Percentiles rank a stretch among this genome's conserved stretches.
Conservation (phyloP, 2,888 invertebrate genomes). For the Ptychoptera albimana region DNA sequence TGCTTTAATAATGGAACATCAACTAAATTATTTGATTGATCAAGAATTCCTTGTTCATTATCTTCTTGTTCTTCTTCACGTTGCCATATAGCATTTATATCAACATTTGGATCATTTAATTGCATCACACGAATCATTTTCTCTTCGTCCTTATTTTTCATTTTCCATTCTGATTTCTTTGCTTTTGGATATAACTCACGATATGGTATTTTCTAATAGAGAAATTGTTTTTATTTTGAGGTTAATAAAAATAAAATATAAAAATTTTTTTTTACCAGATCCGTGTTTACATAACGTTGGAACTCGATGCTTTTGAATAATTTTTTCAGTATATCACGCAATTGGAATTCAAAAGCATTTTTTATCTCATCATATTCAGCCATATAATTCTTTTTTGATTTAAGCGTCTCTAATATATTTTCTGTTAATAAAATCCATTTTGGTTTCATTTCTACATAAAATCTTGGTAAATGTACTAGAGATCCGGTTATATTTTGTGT, state of each 20-base stretch:
- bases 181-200: constrained; percentile 41
- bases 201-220: constrained; percentile 28
- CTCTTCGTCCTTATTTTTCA: constrained; percentile 32
- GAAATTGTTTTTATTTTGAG: background rate
- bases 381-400: constrained; percentile 34
- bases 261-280: constrained; percentile 32
- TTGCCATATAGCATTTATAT: constrained; percentile 33
- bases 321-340: constrained; percentile 29
- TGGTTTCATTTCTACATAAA: constrained; percentile 39
- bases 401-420: constrained; percentile 36
- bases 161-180: constrained; percentile 33
- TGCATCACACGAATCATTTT: constrained; percentile 35
- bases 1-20: constrained; percentile 33
- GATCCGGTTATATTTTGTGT: constrained; percentile 31
- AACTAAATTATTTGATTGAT: constrained; percentile 16
- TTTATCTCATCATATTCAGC: constrained; percentile 36
- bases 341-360: constrained; percentile 28
- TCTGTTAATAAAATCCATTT: constrained; percentile 36
- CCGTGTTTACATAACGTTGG: constrained; percentile 35
- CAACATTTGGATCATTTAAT: constrained; percentile 38
- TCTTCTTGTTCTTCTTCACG: constrained; percentile 31
- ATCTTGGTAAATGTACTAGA: constrained; percentile 45
- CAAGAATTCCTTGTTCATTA: constrained; percentile 23
- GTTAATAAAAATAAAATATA: constrained; percentile 8
- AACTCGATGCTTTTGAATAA: constrained; percentile 36